Evolutionary conservation across 2,888 invertebrate genomes (phyloP).

Genomic region (Hypolimnas misippus): DNA sequence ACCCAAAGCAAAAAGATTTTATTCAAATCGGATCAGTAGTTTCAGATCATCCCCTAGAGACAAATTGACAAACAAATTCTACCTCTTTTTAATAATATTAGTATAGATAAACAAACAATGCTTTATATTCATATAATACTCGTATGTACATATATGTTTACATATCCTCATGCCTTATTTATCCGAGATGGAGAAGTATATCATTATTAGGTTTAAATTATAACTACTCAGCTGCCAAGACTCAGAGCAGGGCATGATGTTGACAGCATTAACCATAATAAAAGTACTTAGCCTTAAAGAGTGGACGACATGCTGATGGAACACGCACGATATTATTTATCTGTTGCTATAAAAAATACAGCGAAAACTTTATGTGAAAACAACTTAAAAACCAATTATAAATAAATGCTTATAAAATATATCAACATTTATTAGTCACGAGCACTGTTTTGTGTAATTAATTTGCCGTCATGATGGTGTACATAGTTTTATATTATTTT

Average conservation of each 20-base stretch:
- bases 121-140: too few species aligned
- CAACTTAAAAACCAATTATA: constrained; percentile 3
- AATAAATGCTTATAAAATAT: not conserved
- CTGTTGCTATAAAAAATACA: constrained; percentile 24
- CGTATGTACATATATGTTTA: not conserved
- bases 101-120: too few species aligned
- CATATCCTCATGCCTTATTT: not conserved
- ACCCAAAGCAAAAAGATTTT: too few species aligned
- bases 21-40: too few species aligned
- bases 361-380: constrained; percentile 9
- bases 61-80: too few species aligned
- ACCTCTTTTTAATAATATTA: too few species aligned
- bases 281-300: constrained; percentile 33
- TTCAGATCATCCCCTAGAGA: too few species aligned
- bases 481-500: not conserved
- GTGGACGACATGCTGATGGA: constrained; percentile 26
- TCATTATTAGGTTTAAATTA: constrained; percentile 25
- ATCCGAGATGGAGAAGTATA: not conserved
- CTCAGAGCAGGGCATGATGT: constrained; percentile 23
- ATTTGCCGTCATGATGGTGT: not conserved
- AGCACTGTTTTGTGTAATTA: not conserved
- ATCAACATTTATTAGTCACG: not conserved
- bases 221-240: constrained; percentile 16
- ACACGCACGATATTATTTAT: constrained; percentile 30
- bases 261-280: constrained; percentile 38